phyloP scores from a whole-genome alignment of 2,888 invertebrate genomes.

The Idaea aversata region DNA sequence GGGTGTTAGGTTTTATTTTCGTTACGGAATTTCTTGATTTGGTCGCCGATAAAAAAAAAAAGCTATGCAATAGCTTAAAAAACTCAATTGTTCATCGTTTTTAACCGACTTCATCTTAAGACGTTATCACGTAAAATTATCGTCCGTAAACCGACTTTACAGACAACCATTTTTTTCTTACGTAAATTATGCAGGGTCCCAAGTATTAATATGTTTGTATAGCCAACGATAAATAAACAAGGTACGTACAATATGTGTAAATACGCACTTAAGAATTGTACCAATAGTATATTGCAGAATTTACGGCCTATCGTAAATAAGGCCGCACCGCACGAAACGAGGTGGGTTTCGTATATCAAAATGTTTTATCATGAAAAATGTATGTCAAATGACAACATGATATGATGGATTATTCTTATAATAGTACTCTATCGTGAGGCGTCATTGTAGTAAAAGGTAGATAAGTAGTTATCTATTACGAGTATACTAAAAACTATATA shows the following conservation, averaged over 20 bases:
- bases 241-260: background rate
- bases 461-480: no score
- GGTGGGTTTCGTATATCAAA: background rate
- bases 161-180: background rate
- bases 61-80: no score
- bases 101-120: no score
- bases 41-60: no score
- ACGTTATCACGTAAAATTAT: no score
- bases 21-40: no score
- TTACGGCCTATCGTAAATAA: background rate
- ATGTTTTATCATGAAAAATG: background rate
- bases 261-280: slow-evolving; percentile 1
- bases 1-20: no score
- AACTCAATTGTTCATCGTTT: no score
- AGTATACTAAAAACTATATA: no score
- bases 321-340: background rate
- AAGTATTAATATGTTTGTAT: background rate
- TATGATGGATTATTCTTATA: background rate
- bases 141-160: no score
- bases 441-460: no score
- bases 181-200: background rate
- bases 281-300: background rate
- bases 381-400: background rate
- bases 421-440: background rate
- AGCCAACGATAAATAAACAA: background rate